phyloP scores from a whole-genome alignment of 2,113 vertebrate species.

The Tupaia chinensis region DNA sequence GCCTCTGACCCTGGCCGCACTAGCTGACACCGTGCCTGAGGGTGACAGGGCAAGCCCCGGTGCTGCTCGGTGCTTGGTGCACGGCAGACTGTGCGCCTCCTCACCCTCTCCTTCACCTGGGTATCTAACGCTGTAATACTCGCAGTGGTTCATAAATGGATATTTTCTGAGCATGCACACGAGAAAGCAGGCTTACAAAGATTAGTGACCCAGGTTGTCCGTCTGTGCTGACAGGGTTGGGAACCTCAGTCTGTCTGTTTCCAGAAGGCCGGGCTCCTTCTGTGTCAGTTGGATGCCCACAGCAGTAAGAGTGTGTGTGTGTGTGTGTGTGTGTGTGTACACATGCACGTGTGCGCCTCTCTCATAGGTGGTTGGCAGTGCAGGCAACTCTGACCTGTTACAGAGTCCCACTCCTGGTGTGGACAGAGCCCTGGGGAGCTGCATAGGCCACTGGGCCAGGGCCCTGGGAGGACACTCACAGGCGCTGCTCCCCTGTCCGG shows the following conservation, averaged over 20 bases:
- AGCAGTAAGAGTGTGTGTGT: background rate
- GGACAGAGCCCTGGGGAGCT: background rate
- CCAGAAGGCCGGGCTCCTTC: background rate
- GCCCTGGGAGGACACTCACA: too few species aligned
- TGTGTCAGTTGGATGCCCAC: background rate
- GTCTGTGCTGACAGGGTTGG: background rate
- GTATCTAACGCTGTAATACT: background rate
- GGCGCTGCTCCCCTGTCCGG: background rate
- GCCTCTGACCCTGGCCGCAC: too few species aligned
- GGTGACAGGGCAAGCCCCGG: too few species aligned
- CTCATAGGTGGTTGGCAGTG: background rate
- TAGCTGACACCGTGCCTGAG: too few species aligned
- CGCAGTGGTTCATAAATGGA: background rate
- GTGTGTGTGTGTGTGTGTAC: background rate
- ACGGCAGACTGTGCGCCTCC: too few species aligned
- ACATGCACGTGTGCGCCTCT: too few species aligned
- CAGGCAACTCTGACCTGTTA: background rate
- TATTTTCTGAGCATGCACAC: background rate
- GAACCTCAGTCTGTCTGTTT: background rate
- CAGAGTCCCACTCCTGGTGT: background rate
- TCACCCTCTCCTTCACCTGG: background rate
- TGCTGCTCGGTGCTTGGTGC: background rate
- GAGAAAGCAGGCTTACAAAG: constrained; percentile 14
- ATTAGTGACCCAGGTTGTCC: background rate
- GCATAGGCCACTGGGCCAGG: too few species aligned